Conservation (phyloP, 2,113 vertebrate species). For the Sinocyclocheilus grahami region DNA sequence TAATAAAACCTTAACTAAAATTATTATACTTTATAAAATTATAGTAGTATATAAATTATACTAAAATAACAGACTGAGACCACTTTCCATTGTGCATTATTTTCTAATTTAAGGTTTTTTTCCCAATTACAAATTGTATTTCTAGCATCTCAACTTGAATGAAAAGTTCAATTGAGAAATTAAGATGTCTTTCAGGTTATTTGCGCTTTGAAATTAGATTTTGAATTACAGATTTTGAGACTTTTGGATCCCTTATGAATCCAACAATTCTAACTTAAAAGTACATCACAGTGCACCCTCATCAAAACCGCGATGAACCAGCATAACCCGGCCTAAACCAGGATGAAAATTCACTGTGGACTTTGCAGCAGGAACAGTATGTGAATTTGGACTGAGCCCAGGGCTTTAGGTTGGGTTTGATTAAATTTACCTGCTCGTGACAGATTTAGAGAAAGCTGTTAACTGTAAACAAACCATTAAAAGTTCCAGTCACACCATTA, state of each 20-base stretch:
- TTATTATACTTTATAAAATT: too few relatives aligned
- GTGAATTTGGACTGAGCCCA: neutral
- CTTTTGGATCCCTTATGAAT: neutral
- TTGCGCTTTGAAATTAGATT: neutral
- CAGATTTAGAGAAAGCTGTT: neutral
- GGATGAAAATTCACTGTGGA: neutral
- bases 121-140: neutral
- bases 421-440: neutral
- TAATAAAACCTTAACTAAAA: too few relatives aligned
- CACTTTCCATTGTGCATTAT: neutral
- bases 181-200: neutral
- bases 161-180: neutral
- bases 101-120: too few relatives aligned
- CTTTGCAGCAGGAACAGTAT: neutral
- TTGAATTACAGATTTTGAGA: neutral
- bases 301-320: neutral
- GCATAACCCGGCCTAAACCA: neutral
- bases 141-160: neutral
- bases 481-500: neutral
- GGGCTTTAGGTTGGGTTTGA: neutral
- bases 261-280: neutral
- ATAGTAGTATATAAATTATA: neutral
- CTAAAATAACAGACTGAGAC: neutral
- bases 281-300: neutral
- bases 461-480: neutral